Evolutionary conservation across 2,888 invertebrate genomes (phyloP).

Genomic region (Coremacera marginata): DNA sequence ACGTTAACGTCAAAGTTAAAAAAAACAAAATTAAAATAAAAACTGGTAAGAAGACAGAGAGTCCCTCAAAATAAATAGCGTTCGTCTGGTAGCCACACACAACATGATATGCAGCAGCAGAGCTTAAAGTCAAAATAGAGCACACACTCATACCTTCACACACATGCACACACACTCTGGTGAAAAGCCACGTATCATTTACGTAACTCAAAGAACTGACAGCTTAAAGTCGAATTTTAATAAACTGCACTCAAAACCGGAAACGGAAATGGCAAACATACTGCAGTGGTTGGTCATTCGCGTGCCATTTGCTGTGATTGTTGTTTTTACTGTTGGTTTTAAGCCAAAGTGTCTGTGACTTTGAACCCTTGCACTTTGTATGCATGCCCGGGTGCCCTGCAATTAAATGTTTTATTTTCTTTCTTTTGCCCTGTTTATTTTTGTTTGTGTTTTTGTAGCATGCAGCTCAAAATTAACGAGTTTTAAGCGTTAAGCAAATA

Average conservation of each 20-base stretch:
- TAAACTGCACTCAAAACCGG: constrained; percentile 24
- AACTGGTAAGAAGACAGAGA: neutral
- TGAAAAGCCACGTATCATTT: neutral
- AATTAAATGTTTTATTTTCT: neutral
- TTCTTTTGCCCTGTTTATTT: no score
- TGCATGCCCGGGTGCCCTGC: neutral
- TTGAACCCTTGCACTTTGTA: neutral
- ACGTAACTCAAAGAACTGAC: neutral
- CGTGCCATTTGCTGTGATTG: neutral
- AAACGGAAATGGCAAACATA: constrained; percentile 9
- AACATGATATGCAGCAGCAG: neutral
- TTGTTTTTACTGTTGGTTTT: no score
- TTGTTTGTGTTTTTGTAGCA: neutral
- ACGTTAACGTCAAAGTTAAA: neutral
- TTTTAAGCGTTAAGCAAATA: constrained; percentile 29
- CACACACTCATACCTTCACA: neutral
- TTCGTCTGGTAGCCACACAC: neutral
- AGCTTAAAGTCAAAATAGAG: neutral
- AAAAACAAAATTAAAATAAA: neutral
- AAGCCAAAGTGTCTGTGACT: no score
- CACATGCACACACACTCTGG: neutral
- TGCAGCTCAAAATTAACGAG: constrained; percentile 29
- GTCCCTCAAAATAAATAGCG: neutral
- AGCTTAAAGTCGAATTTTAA: constrained; percentile 20
- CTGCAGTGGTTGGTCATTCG: neutral